A percentile compares a stretch with the other conserved stretches of the same genome.
These are phyloP conservation scores for Ischnus inquisitorius DNA, from an alignment of 2,888 invertebrate genomes.

Conservation along the genomic window DNA sequence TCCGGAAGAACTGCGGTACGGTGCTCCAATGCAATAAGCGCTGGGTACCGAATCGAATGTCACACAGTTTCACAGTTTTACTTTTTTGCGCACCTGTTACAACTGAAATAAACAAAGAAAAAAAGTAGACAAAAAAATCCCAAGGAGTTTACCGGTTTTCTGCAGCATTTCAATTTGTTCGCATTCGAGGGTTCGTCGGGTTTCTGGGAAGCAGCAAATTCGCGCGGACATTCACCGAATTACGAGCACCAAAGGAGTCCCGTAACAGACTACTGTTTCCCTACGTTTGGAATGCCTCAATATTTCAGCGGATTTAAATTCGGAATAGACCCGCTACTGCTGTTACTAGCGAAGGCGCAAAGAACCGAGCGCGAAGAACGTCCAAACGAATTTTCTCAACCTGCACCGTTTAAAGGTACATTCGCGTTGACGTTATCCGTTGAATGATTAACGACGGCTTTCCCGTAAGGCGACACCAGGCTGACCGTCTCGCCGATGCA, in stretches of 20 bases:
- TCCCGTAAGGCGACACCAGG: constrained; percentile 67
- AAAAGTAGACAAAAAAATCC: neutral
- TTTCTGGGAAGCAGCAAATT: constrained; percentile 27
- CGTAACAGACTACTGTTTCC: constrained; percentile 8
- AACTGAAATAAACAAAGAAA: neutral
- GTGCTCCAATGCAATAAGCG: no score
- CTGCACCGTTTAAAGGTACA: constrained; percentile 82
- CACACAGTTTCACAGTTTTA: no score
- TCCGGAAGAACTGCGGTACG: no score
- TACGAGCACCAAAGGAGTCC: neutral
- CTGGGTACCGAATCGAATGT: no score
- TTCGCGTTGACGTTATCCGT: constrained; percentile 80
- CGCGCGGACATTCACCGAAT: constrained; percentile 34
- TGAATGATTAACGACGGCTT: constrained; percentile 83
- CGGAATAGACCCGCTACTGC: constrained; percentile 70
- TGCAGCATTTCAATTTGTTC: neutral
- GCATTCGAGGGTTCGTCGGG: neutral
- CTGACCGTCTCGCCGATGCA: constrained; percentile 19
- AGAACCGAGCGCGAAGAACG: constrained; percentile 73
- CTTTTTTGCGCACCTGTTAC: no score
- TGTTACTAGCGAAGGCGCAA: neutral
- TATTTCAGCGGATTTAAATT: constrained; percentile 85
- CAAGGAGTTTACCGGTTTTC: neutral
- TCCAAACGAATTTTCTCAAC: constrained; percentile 83
- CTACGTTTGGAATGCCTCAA: constrained; percentile 73